phyloP scores from a whole-genome alignment of 1,140 invertebrate genomes.

The Drosophila asahinai region DNA sequence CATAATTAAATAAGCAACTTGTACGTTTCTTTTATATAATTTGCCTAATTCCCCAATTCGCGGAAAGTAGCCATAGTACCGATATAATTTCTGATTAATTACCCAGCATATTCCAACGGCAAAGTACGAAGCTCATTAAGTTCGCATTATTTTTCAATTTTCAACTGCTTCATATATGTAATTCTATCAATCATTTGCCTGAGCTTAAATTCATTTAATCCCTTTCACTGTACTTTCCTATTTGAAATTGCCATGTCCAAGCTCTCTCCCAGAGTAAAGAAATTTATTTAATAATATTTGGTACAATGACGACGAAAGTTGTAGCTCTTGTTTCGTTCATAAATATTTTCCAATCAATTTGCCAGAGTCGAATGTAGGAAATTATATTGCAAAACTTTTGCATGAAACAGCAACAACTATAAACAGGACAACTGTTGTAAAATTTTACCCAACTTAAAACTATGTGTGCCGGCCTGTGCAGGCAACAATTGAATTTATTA shows the following conservation, averaged over 20 bases:
- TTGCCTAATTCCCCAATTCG: too few species aligned
- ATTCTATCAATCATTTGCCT: neutral
- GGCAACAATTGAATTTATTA: constrained; percentile 60
- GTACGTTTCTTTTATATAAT: neutral
- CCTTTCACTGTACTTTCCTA: neutral
- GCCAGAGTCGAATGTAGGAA: constrained; percentile 20
- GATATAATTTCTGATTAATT: neutral
- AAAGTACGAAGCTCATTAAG: constrained; percentile 5
- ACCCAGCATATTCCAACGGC: too few species aligned
- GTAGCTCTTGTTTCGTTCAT: constrained; percentile 5
- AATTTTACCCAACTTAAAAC: constrained; percentile 2
- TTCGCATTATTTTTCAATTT: constrained; percentile 8
- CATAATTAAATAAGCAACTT: too few species aligned
- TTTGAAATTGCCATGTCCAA: neutral
- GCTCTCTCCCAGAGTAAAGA: neutral
- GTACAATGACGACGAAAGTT: constrained; percentile 13
- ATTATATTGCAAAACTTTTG: constrained; percentile 59
- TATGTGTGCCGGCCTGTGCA: constrained; percentile 5
- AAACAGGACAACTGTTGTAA: constrained; percentile 26
- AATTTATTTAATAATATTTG: constrained; percentile 29
- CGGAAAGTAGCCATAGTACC: neutral
- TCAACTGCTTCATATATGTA: neutral
- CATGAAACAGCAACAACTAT: constrained; percentile 24
- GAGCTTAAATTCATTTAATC: neutral
- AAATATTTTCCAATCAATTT: constrained; percentile 67